Evolutionary conservation across 2,113 vertebrate genomes (phyloP), one percentile per base, ranked within the genome.

Genomic region (Microcebus griseorufus): DNA sequence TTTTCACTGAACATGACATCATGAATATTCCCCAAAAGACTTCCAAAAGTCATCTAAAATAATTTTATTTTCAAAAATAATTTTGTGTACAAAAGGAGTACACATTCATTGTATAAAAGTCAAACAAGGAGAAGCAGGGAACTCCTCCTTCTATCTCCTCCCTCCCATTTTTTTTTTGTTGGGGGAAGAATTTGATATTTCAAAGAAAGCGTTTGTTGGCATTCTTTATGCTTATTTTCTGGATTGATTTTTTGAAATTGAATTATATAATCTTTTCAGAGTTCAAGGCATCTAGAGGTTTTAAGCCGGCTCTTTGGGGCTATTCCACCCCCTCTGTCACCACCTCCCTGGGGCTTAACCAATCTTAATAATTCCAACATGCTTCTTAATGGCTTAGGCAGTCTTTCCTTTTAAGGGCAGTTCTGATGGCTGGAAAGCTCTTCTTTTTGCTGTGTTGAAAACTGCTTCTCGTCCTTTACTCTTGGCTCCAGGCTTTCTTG

Each of bases 201-300:
- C 37, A 88, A 69, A 91, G 88, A 88, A 90, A 69, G 70, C 60
- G 32, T 97, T 72, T 85, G 83, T 79, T 85, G 75, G n/a, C 45
- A 78, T 95, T 79, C 72, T 39, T 93, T 62, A 48, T 76, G 20
- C 65, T 93, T 84, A 29, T 79, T 88, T 97, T 96, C 42, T 67
- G 86, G 78, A 81, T 55, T 81, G 58, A 70, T 51, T 20, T 72
- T 81, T 83, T 37, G 55, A 67, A 34, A 87, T 67, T 64, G 75
- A 78, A 55, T 92, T 87, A 69, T 48, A 23, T 96, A 94, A 94
- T 60, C 69, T 80, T 79, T 83, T 25, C 80, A 84, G 84, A 29
- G 58, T 55, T 95, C 34, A 55, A 75, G 55, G 80, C 84, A 42
- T 55, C 45, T 45, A 29, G 88, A 87, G 34, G 39, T 84, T 85